phyloP scores from a whole-genome alignment of 2,888 invertebrate genomes.

The Stenurella melanura region DNA sequence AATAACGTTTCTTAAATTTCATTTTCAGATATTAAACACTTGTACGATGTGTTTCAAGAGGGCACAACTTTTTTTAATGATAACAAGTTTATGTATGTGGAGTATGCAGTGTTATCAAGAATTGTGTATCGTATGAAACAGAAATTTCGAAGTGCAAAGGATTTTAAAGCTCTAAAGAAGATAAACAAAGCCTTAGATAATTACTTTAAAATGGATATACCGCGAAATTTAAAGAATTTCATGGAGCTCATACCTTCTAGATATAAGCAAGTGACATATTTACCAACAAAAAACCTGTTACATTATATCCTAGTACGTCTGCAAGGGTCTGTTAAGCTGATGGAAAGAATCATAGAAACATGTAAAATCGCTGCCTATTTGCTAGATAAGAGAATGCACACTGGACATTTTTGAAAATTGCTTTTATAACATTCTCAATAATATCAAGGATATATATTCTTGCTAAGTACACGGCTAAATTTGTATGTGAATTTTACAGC shows the following conservation, averaged over 20 bases:
- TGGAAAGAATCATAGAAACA: constrained; percentile 70
- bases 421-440: constrained; percentile 70
- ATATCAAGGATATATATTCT: constrained; percentile 73
- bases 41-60: constrained; percentile 55
- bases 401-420: constrained; percentile 73
- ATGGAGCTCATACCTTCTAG: constrained; percentile 54
- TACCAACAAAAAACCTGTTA: constrained; percentile 74
- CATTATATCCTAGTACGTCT: constrained; percentile 73
- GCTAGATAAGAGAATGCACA: constrained; percentile 68
- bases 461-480: constrained; percentile 68
- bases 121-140: constrained; percentile 68
- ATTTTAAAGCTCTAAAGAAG: constrained; percentile 74
- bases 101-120: constrained; percentile 70
- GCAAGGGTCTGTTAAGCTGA: constrained; percentile 73
- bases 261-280: constrained; percentile 55
- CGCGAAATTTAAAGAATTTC: constrained; percentile 62
- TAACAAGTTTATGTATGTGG: constrained; percentile 67
- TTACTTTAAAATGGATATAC: constrained; percentile 69
- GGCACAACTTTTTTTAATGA: constrained; percentile 60
- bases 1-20: background rate
- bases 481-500: constrained; percentile 71
- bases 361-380: constrained; percentile 68
- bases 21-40: constrained; percentile 60
- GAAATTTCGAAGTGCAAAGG: constrained; percentile 74
- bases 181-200: constrained; percentile 71